phyloP scores from a whole-genome alignment of 2,797 vertebrate genomes.

The Xenops minutus region DNA sequence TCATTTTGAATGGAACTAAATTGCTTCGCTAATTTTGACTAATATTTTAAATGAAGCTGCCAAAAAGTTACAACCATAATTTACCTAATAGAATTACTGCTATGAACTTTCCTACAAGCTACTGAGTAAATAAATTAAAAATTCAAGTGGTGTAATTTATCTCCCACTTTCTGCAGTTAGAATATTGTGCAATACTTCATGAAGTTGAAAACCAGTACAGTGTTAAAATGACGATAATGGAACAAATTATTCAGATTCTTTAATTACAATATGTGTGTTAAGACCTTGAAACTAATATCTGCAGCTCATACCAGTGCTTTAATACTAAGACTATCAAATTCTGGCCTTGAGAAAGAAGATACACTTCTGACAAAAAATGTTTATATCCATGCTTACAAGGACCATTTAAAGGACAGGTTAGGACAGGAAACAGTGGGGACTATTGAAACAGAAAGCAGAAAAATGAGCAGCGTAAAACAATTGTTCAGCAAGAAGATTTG shows the following conservation, averaged over 20 bases:
- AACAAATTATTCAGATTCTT: neutral
- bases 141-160: neutral
- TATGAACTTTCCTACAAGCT: slow-evolving; percentile 6
- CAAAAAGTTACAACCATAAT: neutral
- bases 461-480: neutral
- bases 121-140: slow-evolving; percentile 2
- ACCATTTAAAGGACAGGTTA: neutral
- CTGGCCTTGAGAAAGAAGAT: neutral
- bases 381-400: neutral
- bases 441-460: neutral
- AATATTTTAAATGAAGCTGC: slow-evolving; percentile 28
- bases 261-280: neutral
- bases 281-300: neutral
- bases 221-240: neutral
- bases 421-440: neutral
- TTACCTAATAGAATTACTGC: neutral
- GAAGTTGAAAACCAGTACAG: neutral
- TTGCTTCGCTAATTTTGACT: slow-evolving; percentile 30
- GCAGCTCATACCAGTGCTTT: neutral
- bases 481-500: neutral
- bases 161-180: neutral
- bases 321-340: neutral
- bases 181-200: neutral
- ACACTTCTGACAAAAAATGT: neutral
- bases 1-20: slow-evolving; percentile 8